A percentile compares a stretch with the other conserved stretches of the same genome.
phyloP scores from a whole-genome alignment of 1,140 invertebrate genomes.

The Procambarus clarkii region DNA sequence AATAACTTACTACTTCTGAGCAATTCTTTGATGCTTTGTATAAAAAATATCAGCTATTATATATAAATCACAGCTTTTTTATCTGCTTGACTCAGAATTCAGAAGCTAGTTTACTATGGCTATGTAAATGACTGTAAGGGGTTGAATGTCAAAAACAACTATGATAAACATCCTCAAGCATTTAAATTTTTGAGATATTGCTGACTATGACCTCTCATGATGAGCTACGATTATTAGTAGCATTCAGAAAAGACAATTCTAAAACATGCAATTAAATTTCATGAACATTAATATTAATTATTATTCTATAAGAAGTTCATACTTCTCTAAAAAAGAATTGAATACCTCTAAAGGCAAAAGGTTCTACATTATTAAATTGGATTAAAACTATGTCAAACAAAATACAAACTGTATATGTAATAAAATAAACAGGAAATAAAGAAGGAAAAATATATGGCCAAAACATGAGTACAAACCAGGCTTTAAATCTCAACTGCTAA shows the following conservation, averaged over 20 bases:
- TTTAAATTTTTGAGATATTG: background rate
- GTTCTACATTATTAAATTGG: background rate
- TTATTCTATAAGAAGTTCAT: background rate
- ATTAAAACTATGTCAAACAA: background rate
- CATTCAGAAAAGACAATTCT: conserved; percentile 1
- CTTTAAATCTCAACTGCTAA: background rate
- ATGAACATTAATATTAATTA: background rate
- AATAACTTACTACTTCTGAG: conserved; percentile 22
- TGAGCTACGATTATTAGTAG: conserved; percentile 18
- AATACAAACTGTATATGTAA: background rate
- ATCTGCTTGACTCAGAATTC: background rate
- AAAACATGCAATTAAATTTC: conserved; percentile 16
- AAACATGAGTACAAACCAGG: background rate
- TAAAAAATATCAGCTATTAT: conserved; percentile 14
- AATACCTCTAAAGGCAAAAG: background rate
- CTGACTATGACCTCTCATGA: background rate
- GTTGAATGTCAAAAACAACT: conserved; percentile 9
- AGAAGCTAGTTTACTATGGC: conserved; percentile 16
- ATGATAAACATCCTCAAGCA: conserved; percentile 35
- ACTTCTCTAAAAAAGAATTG: background rate
- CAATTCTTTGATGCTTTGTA: conserved; percentile 25
- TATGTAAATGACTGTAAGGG: conserved; percentile 29
- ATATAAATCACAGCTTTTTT: conserved; percentile 2
- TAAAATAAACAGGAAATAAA: background rate
- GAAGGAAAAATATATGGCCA: background rate